Evolutionary conservation across 37 sponge, comb jelly and placozoan genomes (phyloP).

Genomic region (Oopsacas minuta): DNA sequence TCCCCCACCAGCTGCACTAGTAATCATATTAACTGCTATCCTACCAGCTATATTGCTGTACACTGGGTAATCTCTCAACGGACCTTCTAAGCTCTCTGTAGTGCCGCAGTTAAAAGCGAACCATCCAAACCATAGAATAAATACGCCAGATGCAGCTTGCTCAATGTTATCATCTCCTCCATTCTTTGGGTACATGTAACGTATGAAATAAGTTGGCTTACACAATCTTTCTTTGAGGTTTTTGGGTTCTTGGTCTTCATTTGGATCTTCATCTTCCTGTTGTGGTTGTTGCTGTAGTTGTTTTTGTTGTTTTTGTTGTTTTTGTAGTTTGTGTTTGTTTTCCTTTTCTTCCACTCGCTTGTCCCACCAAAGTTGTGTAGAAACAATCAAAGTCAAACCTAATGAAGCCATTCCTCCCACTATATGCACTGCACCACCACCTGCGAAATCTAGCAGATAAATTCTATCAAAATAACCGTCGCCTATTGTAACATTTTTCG

Average conservation of each 20-base stretch:
- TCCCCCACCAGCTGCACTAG: constrained; percentile 41
- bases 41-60: constrained; percentile 26
- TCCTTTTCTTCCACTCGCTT: background rate
- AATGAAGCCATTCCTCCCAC: constrained; percentile 35
- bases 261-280: background rate
- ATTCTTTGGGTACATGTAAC: constrained; percentile 35
- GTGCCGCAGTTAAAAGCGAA: constrained; percentile 67
- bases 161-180: constrained; percentile 39
- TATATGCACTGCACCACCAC: constrained; percentile 49
- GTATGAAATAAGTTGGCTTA: constrained; percentile 14
- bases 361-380: constrained; percentile 26
- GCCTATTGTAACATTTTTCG: background rate
- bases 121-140: constrained; percentile 57
- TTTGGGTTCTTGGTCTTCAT: no score
- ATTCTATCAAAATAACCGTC: background rate
- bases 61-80: background rate
- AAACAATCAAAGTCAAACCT: constrained; percentile 31
- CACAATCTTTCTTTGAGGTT: background rate
- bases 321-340: background rate
- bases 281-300: background rate
- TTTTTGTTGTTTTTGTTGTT: background rate
- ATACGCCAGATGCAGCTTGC: constrained; percentile 44
- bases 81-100: constrained; percentile 39
- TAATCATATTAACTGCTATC: constrained; percentile 68
- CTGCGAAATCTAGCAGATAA: constrained; percentile 43